Evolutionary conservation across 2,797 vertebrate genomes (phyloP).

Genomic region (Characodon lateralis): DNA sequence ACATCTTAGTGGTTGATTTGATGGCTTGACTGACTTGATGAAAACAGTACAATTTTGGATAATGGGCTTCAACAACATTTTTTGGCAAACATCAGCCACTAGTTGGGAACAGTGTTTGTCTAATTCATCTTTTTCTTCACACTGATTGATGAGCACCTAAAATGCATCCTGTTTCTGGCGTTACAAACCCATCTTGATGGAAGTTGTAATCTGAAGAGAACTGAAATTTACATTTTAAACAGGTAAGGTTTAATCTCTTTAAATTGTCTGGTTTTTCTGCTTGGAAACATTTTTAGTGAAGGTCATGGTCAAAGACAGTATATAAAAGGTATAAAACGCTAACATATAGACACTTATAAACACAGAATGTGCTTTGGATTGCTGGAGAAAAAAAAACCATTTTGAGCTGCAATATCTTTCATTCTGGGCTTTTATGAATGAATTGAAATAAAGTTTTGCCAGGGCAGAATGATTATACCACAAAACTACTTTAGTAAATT

Average conservation of each 20-base stretch:
- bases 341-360: neutral
- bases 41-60: slow-evolving; percentile 64
- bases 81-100: slow-evolving; percentile 37
- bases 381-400: too few species aligned
- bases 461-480: neutral
- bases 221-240: slow-evolving; percentile 24
- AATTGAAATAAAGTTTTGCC: neutral
- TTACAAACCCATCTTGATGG: slow-evolving; percentile 30
- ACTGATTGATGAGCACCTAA: slow-evolving; percentile 61
- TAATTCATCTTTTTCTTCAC: slow-evolving; percentile 41
- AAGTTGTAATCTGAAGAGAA: slow-evolving; percentile 21
- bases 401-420: neutral
- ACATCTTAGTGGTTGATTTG: slow-evolving; percentile 71
- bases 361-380: neutral
- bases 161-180: slow-evolving; percentile 26
- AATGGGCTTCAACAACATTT: slow-evolving; percentile 49
- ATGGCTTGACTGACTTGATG: slow-evolving; percentile 71
- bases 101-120: slow-evolving; percentile 27
- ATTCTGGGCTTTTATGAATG: neutral
- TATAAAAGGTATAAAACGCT: neutral
- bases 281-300: neutral
- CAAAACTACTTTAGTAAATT: neutral
- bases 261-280: neutral
- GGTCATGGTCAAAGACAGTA: neutral
- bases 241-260: neutral